Evolutionary conservation across 2,888 invertebrate species (phyloP).

Genomic region (Dorcus hopei): DNA sequence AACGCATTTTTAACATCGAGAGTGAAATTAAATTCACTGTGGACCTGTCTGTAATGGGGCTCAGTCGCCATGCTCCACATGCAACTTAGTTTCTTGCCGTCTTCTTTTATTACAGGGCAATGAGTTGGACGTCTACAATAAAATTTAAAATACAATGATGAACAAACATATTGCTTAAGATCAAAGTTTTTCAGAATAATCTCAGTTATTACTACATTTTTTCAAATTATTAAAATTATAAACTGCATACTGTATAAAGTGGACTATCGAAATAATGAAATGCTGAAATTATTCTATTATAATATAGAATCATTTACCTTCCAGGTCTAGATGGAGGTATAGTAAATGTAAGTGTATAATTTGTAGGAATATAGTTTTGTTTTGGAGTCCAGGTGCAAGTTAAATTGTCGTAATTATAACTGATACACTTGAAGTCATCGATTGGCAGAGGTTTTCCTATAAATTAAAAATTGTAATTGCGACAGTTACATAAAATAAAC

Average conservation of each 20-base stretch:
- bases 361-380: constrained; percentile 56
- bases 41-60: constrained; percentile 56
- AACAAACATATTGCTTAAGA: not conserved
- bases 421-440: constrained; percentile 68
- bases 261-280: not conserved
- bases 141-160: constrained; percentile 2
- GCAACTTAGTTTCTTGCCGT: constrained; percentile 43
- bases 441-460: constrained; percentile 58
- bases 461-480: constrained; percentile 18
- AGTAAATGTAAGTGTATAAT: constrained; percentile 52
- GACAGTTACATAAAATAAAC: constrained; percentile 18
- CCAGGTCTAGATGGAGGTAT: constrained; percentile 7
- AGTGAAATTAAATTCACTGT: constrained; percentile 56
- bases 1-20: constrained; percentile 62
- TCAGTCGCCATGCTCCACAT: constrained; percentile 52
- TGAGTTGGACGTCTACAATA: constrained; percentile 11
- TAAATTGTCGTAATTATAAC: constrained; percentile 69
- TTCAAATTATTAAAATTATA: too few relatives aligned
- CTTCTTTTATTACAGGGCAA: constrained; percentile 17
- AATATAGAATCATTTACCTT: constrained; percentile 1
- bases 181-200: too few relatives aligned
- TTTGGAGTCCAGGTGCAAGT: constrained; percentile 72
- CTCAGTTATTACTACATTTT: too few relatives aligned
- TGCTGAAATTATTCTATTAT: too few relatives aligned
- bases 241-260: too few relatives aligned